These are phyloP conservation scores for Perca flavescens DNA, from an alignment of 2,113 vertebrate species.

Conservation along the genomic window DNA sequence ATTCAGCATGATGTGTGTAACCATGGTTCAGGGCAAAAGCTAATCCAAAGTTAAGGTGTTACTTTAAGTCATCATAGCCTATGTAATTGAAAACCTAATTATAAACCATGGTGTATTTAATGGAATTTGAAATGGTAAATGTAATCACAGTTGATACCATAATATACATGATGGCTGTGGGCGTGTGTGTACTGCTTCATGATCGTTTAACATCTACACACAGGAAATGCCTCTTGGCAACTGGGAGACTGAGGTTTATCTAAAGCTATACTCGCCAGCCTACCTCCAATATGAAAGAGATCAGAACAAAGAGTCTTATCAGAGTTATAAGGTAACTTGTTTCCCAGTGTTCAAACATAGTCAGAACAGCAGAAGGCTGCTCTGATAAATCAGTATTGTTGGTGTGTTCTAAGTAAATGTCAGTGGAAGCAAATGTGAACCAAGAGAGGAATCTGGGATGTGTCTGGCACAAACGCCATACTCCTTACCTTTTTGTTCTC, in stretches of 20 bases:
- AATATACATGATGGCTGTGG: constrained; percentile 11
- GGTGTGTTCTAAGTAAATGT: not conserved
- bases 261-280: not conserved
- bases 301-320: not conserved
- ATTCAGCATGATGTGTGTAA: constrained; percentile 24
- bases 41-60: constrained; percentile 57
- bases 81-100: constrained; percentile 40
- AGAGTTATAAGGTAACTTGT: not conserved
- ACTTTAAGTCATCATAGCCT: constrained; percentile 31
- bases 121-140: constrained; percentile 58
- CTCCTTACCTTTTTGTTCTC: not conserved
- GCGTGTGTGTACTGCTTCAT: constrained; percentile 31
- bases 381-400: not conserved
- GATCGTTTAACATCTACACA: constrained; percentile 34
- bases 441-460: no score
- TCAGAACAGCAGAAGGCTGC: not conserved
- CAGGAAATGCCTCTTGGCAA: constrained; percentile 34
- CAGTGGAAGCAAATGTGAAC: not conserved
- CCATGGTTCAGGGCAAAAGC: constrained; percentile 48
- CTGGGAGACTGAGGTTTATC: not conserved
- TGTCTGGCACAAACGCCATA: not conserved
- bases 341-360: not conserved
- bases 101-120: constrained; percentile 47
- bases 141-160: constrained; percentile 37
- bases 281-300: not conserved